These are phyloP conservation scores for Lemur catta DNA, from an alignment of 2,797 vertebrate genomes.

Conservation along the genomic window DNA sequence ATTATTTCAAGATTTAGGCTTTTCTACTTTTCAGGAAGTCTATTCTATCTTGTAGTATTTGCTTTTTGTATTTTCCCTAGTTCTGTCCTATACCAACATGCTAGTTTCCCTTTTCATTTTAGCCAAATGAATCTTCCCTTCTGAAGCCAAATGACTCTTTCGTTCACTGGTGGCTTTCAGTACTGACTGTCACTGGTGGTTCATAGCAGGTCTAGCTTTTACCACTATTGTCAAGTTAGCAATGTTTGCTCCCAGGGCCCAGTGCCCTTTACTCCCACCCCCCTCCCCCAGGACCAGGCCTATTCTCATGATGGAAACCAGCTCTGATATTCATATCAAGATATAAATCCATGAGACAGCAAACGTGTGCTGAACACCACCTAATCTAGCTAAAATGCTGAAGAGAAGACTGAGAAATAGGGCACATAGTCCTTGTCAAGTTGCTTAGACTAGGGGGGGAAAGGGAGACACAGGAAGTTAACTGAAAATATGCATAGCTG, in stretches of 20 bases:
- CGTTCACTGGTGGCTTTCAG: not conserved
- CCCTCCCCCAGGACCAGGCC: not conserved
- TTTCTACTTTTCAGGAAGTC: constrained; percentile 21
- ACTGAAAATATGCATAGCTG: not conserved
- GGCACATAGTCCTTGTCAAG: not conserved
- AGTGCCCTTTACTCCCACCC: not conserved
- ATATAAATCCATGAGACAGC: not conserved
- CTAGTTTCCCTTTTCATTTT: not conserved
- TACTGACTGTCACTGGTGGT: not conserved
- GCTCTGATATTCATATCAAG: not conserved
- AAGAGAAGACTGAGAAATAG: not conserved
- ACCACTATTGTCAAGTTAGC: not conserved
- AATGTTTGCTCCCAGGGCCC: not conserved
- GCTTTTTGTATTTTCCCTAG: not conserved
- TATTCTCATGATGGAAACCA: not conserved
- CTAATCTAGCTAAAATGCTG: not conserved
- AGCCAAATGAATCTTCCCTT: not conserved
- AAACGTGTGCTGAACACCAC: not conserved
- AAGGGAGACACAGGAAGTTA: not conserved
- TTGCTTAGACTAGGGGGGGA: not conserved
- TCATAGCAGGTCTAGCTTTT: not conserved
- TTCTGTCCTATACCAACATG: not conserved
- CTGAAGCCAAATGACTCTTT: not conserved
- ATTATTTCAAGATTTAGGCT: not conserved
- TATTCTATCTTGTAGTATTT: not conserved